Base-by-base conservation (phyloP, 2,113 vertebrate genomes). In the Orthonyx spaldingii region DNA sequence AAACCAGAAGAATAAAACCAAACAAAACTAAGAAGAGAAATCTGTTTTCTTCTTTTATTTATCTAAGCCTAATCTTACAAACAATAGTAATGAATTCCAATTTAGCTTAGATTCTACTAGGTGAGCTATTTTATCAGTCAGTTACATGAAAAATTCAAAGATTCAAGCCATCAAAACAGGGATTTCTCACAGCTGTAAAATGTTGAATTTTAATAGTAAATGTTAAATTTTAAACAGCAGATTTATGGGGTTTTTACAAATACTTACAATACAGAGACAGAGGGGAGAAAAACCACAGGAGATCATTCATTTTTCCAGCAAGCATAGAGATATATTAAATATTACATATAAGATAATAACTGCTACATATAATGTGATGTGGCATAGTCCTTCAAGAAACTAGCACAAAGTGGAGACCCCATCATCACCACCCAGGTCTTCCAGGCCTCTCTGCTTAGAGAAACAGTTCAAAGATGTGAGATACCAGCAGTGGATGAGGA, bases 101-200 rank as follows among this genome's bases (percentile, higher is more conserved):
- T 85, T 91, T 79, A 77, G 50, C 39, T 89, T 87, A 57, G n/a
- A 74, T 80, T 77, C 52, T 37, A 47, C 16, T 44, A 87, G 30
- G 15, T 0, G 0, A 82, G 39, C 22, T 79, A 57, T 66, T 84
- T 39, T 42, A 80, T 63, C 68, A 52, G 44, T 66, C n/a, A 66
- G 44, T 52, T 77, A 63, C 50, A 70, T 59, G 28, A 92, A 90
- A 94, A 93, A 69, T 84, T 86, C 66, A 65, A 80, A 77, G 30
- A 85, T 15, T 3, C 15, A 23, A 76, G 22, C 16, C 53, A 65
- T 44, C 13, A 90, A 86, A 87, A 71, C 10, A 69, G 9, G 22
- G n/a, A 85, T 87, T 83, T 95, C 56, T 91, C 44, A 65, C 32
- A n/a, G 71, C 27, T 93, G 37, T 9, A 84, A 90, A 97, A 86